Evolutionary conservation across 35 echinoderm and acorn worm species (phyloP).

Genomic region (Strongylocentrotus purpuratus): DNA sequence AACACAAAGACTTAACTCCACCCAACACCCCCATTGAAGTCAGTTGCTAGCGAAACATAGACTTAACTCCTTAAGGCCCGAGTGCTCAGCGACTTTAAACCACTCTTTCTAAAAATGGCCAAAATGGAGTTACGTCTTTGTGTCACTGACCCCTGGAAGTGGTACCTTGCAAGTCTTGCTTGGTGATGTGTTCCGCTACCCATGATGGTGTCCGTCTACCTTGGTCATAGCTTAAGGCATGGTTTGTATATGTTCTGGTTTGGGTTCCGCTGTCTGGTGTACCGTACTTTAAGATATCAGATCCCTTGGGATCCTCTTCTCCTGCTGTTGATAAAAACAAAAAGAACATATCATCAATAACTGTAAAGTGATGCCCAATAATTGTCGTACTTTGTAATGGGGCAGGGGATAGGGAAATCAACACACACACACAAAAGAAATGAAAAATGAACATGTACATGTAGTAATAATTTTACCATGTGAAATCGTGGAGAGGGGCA

Average conservation of each 20-base stretch:
- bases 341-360: not conserved
- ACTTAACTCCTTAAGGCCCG: too few relatives aligned
- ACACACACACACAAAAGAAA: not conserved
- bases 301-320: not conserved
- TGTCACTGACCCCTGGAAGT: too few relatives aligned
- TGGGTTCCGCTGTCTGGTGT: conserved; percentile 79
- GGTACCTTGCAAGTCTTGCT: conserved; percentile 75
- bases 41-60: too few relatives aligned
- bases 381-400: too few relatives aligned
- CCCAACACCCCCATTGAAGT: too few relatives aligned
- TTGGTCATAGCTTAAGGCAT: conserved; percentile 89
- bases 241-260: conserved; percentile 75
- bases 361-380: too few relatives aligned
- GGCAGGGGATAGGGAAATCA: not conserved
- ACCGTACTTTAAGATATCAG: conserved; percentile 84
- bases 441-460: too few relatives aligned
- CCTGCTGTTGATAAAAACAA: not conserved
- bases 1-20: too few relatives aligned
- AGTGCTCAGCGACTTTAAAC: too few relatives aligned
- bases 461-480: not conserved
- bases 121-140: too few relatives aligned
- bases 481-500: too few relatives aligned
- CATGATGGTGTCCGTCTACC: conserved; percentile 80
- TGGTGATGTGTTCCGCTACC: conserved; percentile 97
- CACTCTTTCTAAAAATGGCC: too few relatives aligned